phyloP scores from a whole-genome alignment of 2,888 invertebrate species.

The Pseudoips prasinana region DNA sequence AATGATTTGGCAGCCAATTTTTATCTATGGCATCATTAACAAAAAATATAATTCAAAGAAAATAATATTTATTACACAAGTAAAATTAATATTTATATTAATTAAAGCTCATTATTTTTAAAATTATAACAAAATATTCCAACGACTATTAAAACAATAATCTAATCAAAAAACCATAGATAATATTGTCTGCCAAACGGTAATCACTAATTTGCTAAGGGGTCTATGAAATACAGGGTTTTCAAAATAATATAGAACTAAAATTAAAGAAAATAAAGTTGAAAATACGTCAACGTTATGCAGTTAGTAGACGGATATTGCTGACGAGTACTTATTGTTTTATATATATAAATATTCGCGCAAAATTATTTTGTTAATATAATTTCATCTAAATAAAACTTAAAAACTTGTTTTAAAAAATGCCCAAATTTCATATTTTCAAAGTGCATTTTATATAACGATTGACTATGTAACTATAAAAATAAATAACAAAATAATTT shows the following conservation, averaged over 20 bases:
- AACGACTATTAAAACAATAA: conserved; percentile 15
- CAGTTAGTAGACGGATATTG: conserved; percentile 52
- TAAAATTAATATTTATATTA: conserved; percentile 4
- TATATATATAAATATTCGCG: conserved; percentile 12
- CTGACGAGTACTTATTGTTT: conserved; percentile 39
- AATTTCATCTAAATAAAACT: no score
- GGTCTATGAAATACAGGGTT: conserved; percentile 74
- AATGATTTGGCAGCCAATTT: conserved; percentile 52
- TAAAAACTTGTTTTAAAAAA: no score
- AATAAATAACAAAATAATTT: conserved; percentile 20
- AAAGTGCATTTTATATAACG: not conserved
- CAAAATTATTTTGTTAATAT: conserved; percentile 20
- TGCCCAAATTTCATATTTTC: no score
- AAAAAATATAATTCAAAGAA: not conserved
- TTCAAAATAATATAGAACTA: conserved; percentile 40
- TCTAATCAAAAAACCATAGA: conserved; percentile 8
- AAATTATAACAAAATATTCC: conserved; percentile 11
- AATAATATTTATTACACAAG: not conserved
- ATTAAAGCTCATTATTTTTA: conserved; percentile 7
- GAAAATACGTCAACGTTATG: conserved; percentile 34
- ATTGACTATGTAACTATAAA: not conserved
- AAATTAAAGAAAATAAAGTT: conserved; percentile 30
- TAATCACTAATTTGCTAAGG: conserved; percentile 74
- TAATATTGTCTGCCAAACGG: conserved; percentile 52
- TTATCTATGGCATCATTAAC: conserved; percentile 9